These are phyloP conservation scores for Polydesmus complanatus DNA, from an alignment of 2,888 invertebrate species.

Conservation along the genomic window DNA sequence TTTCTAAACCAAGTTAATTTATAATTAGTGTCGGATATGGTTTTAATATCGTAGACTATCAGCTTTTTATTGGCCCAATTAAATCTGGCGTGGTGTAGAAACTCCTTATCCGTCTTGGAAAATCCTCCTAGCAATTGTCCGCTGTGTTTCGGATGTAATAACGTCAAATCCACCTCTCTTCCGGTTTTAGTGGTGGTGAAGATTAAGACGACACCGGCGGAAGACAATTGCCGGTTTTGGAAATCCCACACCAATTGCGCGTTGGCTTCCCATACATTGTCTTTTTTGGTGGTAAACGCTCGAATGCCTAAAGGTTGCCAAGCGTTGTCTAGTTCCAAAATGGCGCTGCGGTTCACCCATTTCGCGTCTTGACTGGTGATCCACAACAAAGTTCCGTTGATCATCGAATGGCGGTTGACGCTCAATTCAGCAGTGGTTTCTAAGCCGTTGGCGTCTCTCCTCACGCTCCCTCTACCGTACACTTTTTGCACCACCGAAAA, in stretches of 20 bases:
- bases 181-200: not conserved
- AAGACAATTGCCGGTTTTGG: not conserved
- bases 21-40: not conserved
- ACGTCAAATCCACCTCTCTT: not conserved
- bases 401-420: not conserved
- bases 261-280: not conserved
- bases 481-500: slow-evolving; percentile 9
- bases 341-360: slow-evolving; percentile 4
- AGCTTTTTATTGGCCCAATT: not conserved
- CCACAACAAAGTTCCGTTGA: slow-evolving; percentile 3
- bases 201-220: not conserved
- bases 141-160: slow-evolving; percentile 10
- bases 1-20: not conserved
- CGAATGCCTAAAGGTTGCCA: slow-evolving; percentile 12
- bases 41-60: not conserved
- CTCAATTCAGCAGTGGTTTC: not conserved
- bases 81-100: slow-evolving; percentile 1
- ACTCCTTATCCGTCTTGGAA: not conserved
- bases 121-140: not conserved
- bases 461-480: not conserved
- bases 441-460: not conserved
- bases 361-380: not conserved
- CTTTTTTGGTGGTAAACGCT: no score
- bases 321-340: slow-evolving; percentile 8
- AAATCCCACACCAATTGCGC: slow-evolving; percentile 3